Conservation (phyloP, 2,113 vertebrate species). For the Melanostigma gelatinosum region DNA sequence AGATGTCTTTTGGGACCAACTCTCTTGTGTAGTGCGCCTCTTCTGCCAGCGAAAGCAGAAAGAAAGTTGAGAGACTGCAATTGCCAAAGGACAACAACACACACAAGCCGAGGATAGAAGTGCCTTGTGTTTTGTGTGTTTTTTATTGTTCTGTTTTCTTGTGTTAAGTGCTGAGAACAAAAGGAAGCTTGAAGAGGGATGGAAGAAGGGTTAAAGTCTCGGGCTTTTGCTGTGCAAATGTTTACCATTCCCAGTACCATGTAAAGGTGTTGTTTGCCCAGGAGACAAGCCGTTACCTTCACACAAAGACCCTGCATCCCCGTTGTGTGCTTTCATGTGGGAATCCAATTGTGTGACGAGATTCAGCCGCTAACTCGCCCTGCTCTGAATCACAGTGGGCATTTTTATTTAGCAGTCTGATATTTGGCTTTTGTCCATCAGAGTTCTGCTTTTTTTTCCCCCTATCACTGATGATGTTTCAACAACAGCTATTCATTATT, state of each 20-base stretch:
- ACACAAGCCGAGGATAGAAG: conserved; percentile 52
- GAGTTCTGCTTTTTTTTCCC: conserved; percentile 18
- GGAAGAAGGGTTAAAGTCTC: conserved; percentile 72
- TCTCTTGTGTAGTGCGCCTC: conserved; percentile 58
- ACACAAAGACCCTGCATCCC: conserved; percentile 57
- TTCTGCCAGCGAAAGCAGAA: conserved; percentile 68
- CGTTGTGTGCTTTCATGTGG: conserved; percentile 55
- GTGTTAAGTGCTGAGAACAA: conserved; percentile 69
- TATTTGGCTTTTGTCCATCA: conserved; percentile 54
- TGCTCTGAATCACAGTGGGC: conserved; percentile 42
- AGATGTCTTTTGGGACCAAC: conserved; percentile 66
- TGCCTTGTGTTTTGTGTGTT: conserved; percentile 49
- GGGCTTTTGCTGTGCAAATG: conserved; percentile 76
- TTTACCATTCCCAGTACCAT: conserved; percentile 80
- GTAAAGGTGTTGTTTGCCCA: conserved; percentile 77
- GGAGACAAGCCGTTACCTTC: conserved; percentile 71
- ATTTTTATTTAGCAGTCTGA: conserved; percentile 57
- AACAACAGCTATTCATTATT: conserved; percentile 35
- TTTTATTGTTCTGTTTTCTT: conserved; percentile 72
- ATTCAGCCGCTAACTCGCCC: conserved; percentile 49
- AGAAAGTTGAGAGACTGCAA: conserved; percentile 75
- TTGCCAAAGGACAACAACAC: conserved; percentile 80
- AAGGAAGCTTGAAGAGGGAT: conserved; percentile 59
- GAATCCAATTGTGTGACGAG: conserved; percentile 56
- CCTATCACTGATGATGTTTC: conserved; percentile 8